phyloP scores from a whole-genome alignment of 2,797 vertebrate genomes.

The Notoglanidium macrostoma region DNA sequence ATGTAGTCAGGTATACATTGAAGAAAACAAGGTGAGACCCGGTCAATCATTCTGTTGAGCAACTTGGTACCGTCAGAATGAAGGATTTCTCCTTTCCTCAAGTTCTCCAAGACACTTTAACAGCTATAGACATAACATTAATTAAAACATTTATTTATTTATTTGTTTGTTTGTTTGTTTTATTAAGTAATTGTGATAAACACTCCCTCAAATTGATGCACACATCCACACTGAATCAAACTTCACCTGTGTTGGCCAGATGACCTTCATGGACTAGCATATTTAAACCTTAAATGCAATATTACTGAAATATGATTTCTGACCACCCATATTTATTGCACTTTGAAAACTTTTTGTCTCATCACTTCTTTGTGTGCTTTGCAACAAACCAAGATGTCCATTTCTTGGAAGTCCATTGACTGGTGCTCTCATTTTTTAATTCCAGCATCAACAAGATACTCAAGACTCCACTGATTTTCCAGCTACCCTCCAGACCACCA shows the following conservation, averaged over 20 bases:
- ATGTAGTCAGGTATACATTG: neutral
- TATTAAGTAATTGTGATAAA: neutral
- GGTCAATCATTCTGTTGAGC: neutral
- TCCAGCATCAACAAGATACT: neutral
- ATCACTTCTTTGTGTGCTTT: neutral
- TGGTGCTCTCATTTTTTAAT: neutral
- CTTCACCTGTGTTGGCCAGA: neutral
- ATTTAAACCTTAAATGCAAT: neutral
- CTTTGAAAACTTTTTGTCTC: neutral
- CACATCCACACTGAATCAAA: neutral
- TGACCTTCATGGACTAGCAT: neutral
- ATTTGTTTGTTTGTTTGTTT: too few relatives aligned
- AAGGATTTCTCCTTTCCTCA: neutral
- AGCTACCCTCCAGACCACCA: neutral
- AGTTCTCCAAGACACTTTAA: neutral
- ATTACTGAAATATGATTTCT: neutral
- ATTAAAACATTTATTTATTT: neutral
- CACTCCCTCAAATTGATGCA: neutral
- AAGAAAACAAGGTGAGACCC: neutral
- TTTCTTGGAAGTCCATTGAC: neutral
- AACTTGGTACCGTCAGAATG: neutral
- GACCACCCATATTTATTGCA: neutral
- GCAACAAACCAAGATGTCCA: neutral
- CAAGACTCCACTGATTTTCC: neutral
- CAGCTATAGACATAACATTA: neutral